Evolutionary conservation across 2,888 invertebrate genomes (phyloP), one percentile per base, ranked within the genome.

Genomic region (Euplexia lucipara): DNA sequence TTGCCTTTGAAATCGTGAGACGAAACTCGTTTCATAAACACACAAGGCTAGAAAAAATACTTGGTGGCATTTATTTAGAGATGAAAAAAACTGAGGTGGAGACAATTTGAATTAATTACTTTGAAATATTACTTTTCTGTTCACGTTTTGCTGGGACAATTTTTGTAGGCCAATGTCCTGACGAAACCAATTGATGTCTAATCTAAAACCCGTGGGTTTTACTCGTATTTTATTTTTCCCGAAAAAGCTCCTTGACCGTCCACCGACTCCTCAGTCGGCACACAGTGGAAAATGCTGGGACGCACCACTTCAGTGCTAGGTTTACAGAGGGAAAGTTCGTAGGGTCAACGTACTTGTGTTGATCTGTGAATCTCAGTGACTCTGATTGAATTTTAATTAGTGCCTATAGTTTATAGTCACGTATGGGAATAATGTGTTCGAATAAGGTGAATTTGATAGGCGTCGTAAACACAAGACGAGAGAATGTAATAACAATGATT

Each of bases 1-100:
- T 63, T 58, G 56, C 78, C 88, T 91, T 90, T 91, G 90, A 90
- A 84, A 88, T 86, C 64, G 20, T 69, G 73, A 64, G 61, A 63
- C 53, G 63, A 69, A 83, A 78, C 75, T 70, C 60, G 59, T 20
- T 58, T 52, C 39, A 22, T 67, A 65, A 48, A 66, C 22, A 62
- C 41, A 37, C 49, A 49, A 66, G 64, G 69, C 42, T 71, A 67
- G 75, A 75, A 78, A 81, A 79, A 76, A 75, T 66, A 75, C 59
- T 76, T 66, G 56, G 62, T 48, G 57, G 75, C 48, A 61, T 75
- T 59, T 42, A 62, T 75, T 51, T 9, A 32, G 34, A 57, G 53
- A 62, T 35, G 26, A 56, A 59, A 62, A 64, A n/a, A 69, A 60
- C 37, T 56, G 47, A 63, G 34, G 48, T 58, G 44, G 39, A 49